A percentile compares a stretch with the other conserved stretches of the same genome.
These are phyloP conservation scores for Zaprionus obscuricornis DNA, from an alignment of 2,888 invertebrate genomes.

Conservation along the genomic window DNA sequence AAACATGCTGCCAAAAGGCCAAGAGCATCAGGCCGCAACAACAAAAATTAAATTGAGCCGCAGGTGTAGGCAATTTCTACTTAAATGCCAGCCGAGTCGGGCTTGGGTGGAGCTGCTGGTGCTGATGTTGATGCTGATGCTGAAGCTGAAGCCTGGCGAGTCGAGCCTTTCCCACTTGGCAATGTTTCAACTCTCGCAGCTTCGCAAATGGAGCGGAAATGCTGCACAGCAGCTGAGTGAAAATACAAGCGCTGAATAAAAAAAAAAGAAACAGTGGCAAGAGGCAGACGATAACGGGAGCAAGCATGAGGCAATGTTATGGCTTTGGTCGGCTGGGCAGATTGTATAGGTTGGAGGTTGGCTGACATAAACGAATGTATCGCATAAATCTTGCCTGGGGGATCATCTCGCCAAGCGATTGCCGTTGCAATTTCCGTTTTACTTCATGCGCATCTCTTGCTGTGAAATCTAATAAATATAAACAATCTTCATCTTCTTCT, in stretches of 20 bases:
- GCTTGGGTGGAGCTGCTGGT: too few relatives aligned
- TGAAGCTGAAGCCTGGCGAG: too few relatives aligned
- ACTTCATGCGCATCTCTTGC: slow-evolving; percentile 22
- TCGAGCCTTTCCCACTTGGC: too few relatives aligned
- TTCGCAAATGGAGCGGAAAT: slow-evolving; percentile 76
- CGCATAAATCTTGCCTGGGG: slow-evolving; percentile 66
- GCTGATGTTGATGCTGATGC: too few relatives aligned
- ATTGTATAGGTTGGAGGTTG: slow-evolving; percentile 9
- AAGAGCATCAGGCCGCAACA: slow-evolving; percentile 44
- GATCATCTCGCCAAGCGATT: slow-evolving; percentile 61
- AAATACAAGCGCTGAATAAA: too few relatives aligned
- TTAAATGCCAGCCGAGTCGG: too few relatives aligned
- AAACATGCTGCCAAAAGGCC: slow-evolving; percentile 30
- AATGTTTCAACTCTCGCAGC: slow-evolving; percentile 62
- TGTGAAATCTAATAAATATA: slow-evolving; percentile 69
- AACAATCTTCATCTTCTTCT: slow-evolving; percentile 41
- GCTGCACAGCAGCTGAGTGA: slow-evolving; percentile 31
- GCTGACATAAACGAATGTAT: slow-evolving; percentile 66
- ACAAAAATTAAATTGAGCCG: slow-evolving; percentile 75
- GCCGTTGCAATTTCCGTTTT: slow-evolving; percentile 65
- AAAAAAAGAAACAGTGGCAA: too few relatives aligned
- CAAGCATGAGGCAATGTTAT: not conserved
- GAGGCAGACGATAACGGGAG: too few relatives aligned
- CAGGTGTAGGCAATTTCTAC: slow-evolving; percentile 77
- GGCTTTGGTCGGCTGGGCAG: not conserved